Evolutionary conservation across 2,888 invertebrate species (phyloP).

Genomic region (Apodemia mormo): DNA sequence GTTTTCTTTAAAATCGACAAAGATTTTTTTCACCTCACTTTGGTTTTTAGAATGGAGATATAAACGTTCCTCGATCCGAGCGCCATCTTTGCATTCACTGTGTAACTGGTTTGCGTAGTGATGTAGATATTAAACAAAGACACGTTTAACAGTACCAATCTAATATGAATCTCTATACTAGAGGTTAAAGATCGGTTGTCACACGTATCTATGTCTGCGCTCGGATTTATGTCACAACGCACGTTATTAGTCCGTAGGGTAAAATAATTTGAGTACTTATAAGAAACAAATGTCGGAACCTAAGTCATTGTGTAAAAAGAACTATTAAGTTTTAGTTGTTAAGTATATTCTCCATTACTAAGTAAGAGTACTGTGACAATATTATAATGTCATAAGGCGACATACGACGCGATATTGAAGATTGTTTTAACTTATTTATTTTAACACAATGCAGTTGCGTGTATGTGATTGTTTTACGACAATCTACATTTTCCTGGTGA

Average conservation of each 20-base stretch:
- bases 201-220: conserved; percentile 28
- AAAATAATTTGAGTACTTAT: conserved; percentile 75
- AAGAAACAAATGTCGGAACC: conserved; percentile 81
- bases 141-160: not conserved
- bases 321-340: conserved; percentile 72
- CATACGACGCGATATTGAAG: conserved; percentile 62
- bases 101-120: conserved; percentile 40
- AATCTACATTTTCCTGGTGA: conserved; percentile 35
- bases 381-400: conserved; percentile 66
- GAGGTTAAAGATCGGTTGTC: no score
- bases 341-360: conserved; percentile 78
- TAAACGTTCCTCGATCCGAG: conserved; percentile 56
- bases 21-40: conserved; percentile 67
- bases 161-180: not conserved
- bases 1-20: conserved; percentile 79
- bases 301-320: conserved; percentile 80
- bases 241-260: conserved; percentile 75
- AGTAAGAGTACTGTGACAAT: conserved; percentile 73
- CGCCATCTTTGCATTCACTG: conserved; percentile 45
- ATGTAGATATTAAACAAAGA: conserved; percentile 37
- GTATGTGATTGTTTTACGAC: conserved; percentile 45
- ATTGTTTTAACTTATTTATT: conserved; percentile 78
- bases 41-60: conserved; percentile 49
- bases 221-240: conserved; percentile 57
- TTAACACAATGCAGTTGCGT: conserved; percentile 54